Conservation (phyloP, 1,140 invertebrate species). For the Psilanteris sp. region DNA sequence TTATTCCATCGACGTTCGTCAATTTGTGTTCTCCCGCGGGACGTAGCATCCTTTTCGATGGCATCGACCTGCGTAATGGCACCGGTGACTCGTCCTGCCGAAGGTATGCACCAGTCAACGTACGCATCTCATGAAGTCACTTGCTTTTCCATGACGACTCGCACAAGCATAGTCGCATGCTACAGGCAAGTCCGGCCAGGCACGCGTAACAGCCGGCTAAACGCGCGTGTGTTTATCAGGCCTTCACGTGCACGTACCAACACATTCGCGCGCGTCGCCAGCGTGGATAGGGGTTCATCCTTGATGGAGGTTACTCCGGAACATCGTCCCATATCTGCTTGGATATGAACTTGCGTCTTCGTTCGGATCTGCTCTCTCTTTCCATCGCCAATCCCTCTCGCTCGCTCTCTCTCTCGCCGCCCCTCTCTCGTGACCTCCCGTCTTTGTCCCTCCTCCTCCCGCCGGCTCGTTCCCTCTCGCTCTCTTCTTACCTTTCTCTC, state of each 20-base stretch:
- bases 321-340: conserved; percentile 78
- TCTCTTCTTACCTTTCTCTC: conserved; percentile 1
- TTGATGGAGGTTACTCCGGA: conserved; percentile 79
- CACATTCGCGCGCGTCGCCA: conserved; percentile 7
- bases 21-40: conserved; percentile 27
- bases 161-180: conserved; percentile 21
- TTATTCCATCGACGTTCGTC: conserved; percentile 3
- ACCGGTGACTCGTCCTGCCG: conserved; percentile 42
- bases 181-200: conserved; percentile 20
- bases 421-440: no score
- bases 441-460: conserved; percentile 43
- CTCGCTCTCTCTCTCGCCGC: no score
- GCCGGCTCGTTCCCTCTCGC: conserved; percentile 9
- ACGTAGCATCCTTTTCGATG: conserved; percentile 39
- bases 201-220: conserved; percentile 34
- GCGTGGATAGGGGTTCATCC: conserved; percentile 74
- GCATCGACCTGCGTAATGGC: conserved; percentile 53
- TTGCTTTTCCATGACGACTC: conserved; percentile 56
- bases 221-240: conserved; percentile 32
- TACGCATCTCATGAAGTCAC: conserved; percentile 49
- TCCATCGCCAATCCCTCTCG: conserved; percentile 29
- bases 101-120: conserved; percentile 59
- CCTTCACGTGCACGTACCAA: conserved; percentile 21
- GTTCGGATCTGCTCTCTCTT: conserved; percentile 62
- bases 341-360: conserved; percentile 77